A percentile compares a stretch with the other conserved stretches of the same genome.
Conservation (phyloP, 2,888 invertebrate species). For the Leucania comma region DNA sequence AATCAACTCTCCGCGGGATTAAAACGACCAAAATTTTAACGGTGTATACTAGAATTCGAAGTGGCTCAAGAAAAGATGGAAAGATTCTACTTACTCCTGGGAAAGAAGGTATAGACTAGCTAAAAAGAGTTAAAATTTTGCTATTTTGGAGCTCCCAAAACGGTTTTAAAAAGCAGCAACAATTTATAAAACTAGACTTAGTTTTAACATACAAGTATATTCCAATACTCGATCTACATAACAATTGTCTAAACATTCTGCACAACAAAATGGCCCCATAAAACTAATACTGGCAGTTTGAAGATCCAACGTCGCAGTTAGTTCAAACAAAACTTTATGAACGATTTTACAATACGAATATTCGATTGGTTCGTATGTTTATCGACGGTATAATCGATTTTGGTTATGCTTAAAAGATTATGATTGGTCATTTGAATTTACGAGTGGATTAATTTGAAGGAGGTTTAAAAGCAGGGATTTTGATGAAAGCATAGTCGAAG, state of each 20-base stretch:
- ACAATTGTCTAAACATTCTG: slow-evolving; percentile 45
- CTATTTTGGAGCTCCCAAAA: not conserved
- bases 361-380: slow-evolving; percentile 38
- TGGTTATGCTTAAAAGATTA: slow-evolving; percentile 11
- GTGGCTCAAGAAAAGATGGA: too few species aligned
- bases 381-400: slow-evolving; percentile 38
- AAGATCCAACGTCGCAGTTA: slow-evolving; percentile 21
- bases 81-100: too few species aligned
- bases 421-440: slow-evolving; percentile 16
- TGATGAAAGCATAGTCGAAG: too few species aligned
- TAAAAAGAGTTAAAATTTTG: too few species aligned
- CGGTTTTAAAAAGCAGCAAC: slow-evolving; percentile 19
- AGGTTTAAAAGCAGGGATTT: too few species aligned
- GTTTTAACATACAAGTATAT: slow-evolving; percentile 22
- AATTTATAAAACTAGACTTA: slow-evolving; percentile 29
- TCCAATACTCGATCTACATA: slow-evolving; percentile 35
- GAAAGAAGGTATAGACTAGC: not conserved
- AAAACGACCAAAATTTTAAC: too few species aligned
- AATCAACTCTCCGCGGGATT: too few species aligned
- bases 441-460: not conserved
- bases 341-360: slow-evolving; percentile 31
- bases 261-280: slow-evolving; percentile 51
- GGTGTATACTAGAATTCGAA: too few species aligned
- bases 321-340: slow-evolving; percentile 20
- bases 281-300: slow-evolving; percentile 38